A percentile compares a stretch with the other conserved stretches of the same genome.
Conservation (phyloP, 2,113 vertebrate species). For the Rana temporaria region DNA sequence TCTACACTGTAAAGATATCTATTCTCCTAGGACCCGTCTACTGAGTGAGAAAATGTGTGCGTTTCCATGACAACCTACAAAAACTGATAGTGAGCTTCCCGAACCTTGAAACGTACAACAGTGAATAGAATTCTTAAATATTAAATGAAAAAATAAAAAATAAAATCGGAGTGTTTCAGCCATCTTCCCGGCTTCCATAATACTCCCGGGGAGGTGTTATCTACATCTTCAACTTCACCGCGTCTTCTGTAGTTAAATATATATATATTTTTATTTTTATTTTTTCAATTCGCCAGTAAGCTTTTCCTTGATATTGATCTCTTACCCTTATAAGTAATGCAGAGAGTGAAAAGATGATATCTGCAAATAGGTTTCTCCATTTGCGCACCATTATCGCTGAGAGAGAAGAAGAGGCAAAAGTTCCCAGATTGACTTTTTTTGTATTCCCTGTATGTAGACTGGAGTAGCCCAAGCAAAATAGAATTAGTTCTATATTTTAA, state of each 20-base stretch:
- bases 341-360: constrained; percentile 16
- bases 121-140: constrained; percentile 51
- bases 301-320: constrained; percentile 34
- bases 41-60: constrained; percentile 32
- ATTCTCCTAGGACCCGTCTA: constrained; percentile 5
- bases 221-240: background rate
- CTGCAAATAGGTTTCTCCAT: constrained; percentile 45
- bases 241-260: no score
- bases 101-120: constrained; percentile 42
- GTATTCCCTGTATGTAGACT: no score
- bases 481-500: no score
- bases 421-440: no score
- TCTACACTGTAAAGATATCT: constrained; percentile 1
- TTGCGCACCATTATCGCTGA: constrained; percentile 13
- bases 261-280: background rate
- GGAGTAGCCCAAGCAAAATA: no score
- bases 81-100: constrained; percentile 42
- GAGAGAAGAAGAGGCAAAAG: background rate
- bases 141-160: constrained; percentile 24
- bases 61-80: constrained; percentile 46
- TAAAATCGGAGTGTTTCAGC: constrained; percentile 30
- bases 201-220: constrained; percentile 32
- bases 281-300: background rate
- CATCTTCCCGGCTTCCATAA: constrained; percentile 1
- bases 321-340: constrained; percentile 46